Evolutionary conservation across 2,888 invertebrate genomes (phyloP), one percentile per base, ranked within the genome.

Genomic region (Corythucha ciliata): DNA sequence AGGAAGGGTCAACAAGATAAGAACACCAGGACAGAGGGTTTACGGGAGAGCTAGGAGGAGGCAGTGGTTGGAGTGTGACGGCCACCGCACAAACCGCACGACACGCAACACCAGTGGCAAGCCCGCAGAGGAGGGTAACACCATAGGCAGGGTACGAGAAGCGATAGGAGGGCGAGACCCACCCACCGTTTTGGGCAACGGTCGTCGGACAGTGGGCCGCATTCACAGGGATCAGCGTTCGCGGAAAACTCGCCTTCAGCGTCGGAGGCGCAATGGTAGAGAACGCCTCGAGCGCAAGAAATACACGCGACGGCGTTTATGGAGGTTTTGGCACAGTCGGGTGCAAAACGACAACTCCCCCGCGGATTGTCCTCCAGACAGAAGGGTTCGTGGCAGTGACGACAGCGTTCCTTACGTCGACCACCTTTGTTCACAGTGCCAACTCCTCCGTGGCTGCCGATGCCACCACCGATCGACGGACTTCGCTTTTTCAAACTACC

Each of bases 201-300:
- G 54, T 67, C 72, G 54, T 79, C 77, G 22, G 45, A 37, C 55
- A 67, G 72, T 25, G 75, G 70, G 21, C 71, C 75, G 70, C 88
- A 88, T 57, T 83, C 79, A 73, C 91, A 93, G 7, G 91, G 90
- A n/a, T n/a, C n/a, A n/a, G n/a, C n/a, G 65, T 84, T 87, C 65
- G 81, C 78, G 48, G 79, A 78, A 67, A 83, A 85, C 62, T 92
- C 90, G 1, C 89, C 91, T 66, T 92, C 92, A 2, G 85, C 78
- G 69, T 91, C 90, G 59, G 87, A 78, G 79, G 89, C 84, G 69
- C 93, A 93, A 73, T 93, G 92, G 72, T 92, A 93, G 64, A 91
- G 74, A 79, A 92, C 80, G 63, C 90, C 85, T 69, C 83, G 82
- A 16, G 92, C 90, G 68, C 90, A 88, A 59, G 80, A 77, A 64